Evolutionary conservation across 2,888 invertebrate genomes (phyloP).

Genomic region (Drosophila vallismaia): DNA sequence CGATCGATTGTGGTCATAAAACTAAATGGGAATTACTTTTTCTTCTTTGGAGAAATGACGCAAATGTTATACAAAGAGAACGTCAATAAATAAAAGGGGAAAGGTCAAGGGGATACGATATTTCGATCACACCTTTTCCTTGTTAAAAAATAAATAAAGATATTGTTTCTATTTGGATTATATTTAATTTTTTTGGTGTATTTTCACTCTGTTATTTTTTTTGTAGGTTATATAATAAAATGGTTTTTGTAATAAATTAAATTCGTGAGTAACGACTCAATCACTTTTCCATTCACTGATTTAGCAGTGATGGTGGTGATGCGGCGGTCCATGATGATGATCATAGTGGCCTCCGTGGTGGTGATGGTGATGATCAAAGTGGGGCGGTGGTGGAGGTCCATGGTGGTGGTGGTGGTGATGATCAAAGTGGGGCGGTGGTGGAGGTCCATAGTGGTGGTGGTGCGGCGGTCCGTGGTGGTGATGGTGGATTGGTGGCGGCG

Average conservation of each 20-base stretch:
- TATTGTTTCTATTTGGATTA: not conserved
- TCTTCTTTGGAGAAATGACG: not conserved
- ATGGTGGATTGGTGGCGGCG: constrained; percentile 40
- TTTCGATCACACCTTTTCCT: not conserved
- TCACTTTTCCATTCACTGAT: constrained; percentile 21
- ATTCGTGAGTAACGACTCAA: constrained; percentile 34
- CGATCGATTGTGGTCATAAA: not conserved
- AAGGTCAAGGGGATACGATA: not conserved
- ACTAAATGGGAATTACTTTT: not conserved
- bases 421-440: constrained; percentile 5
- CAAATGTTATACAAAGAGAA: not conserved
- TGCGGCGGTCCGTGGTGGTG: constrained; percentile 55
- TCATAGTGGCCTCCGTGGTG: constrained; percentile 32
- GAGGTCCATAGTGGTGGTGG: constrained; percentile 24
- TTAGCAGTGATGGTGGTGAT: constrained; percentile 44
- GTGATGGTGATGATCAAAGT: constrained; percentile 30
- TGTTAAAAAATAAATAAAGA: not conserved
- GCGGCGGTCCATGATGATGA: constrained; percentile 42
- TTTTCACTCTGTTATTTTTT: not conserved
- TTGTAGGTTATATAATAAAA: not conserved
- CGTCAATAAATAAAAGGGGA: not conserved
- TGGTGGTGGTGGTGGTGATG: constrained; percentile 18
- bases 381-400: constrained; percentile 25
- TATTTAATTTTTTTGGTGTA: not conserved
- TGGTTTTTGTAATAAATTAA: constrained; percentile 48